Base-by-base conservation (phyloP, 2,113 vertebrate species). In the Caranx ignobilis region DNA sequence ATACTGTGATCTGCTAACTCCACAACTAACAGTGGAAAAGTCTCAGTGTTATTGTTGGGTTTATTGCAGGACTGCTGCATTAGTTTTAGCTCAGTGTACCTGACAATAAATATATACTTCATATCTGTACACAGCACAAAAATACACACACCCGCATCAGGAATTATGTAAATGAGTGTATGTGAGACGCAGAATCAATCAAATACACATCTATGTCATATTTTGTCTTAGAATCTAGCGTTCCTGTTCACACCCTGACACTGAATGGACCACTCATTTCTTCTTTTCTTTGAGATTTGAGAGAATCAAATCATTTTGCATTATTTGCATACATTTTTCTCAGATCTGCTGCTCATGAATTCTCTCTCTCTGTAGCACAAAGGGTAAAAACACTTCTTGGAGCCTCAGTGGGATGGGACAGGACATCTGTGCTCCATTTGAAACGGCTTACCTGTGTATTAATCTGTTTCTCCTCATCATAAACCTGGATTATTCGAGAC, bases 401-500 rank as follows among this genome's bases (percentile, higher is more conserved):
- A 93, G 84, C 90, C 82, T 87, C 85, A 90, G 93, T 89, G 90
- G 89, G 88, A 86, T 64, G 65, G 72, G 75, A 71, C 81, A 89
- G 72, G 77, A 89, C 75, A 89, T 83, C 79, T 82, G 71, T 78
- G 75, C 91, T 96, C 96, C 95, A 95, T 95, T 95, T 94, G 95
- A 96, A 94, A 94, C 91, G 43, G 95, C 98, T 99, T 99, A 99
- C 98, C 98, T 99, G 97, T 91, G 96, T 96, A 98, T 99, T 99
- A 98, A 97, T 98, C 95, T 97, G 96, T 97, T 97, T 98, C 97
- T 98, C 98, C 96, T 99, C 98, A 98, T 98, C 98, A 99, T 99
- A 99, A 97, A 99, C 98, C 97, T 98, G 98, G 98, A 99, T 98
- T 98, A 99, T 98, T 98, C 97, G 98, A 97, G 98, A 98, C 97